Base-by-base conservation (phyloP, 2,888 invertebrate genomes). In the Gisinianus flammeolus region DNA sequence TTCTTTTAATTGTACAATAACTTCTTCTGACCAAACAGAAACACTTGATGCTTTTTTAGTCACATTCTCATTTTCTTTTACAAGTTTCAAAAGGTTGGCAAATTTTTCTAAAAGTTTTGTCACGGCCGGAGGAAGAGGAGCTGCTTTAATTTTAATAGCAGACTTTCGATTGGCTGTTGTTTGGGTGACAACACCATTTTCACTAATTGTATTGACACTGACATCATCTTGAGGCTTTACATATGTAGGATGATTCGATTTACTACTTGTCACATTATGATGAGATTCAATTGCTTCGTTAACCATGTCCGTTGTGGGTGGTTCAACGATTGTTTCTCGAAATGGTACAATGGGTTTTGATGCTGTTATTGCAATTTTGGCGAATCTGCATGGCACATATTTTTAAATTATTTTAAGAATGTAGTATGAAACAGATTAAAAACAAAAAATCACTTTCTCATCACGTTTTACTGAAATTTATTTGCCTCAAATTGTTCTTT, bases 341-440 rank as follows among this genome's bases (percentile, higher is more conserved):
- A 98, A 96, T 6, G 98, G 94, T 0, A 99, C 98, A 85, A 99
- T 98, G 0, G 98, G 98, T 85, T 94, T 92, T 0, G 98, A 98
- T 0, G 95, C 95, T 81, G 92, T 92, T n/a, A 98, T 89, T 71
- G 94, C 93, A 79, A 95, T 91, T 87, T 93, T 93, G 0, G 94
- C 95, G 88, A 95, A 97, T 82, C 91, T 91, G 79, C 89, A 89
- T n/a, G n/a, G n/a, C n/a, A n/a, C n/a, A n/a, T n/a, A 30, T 10
- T 26, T 67, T 28, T 26, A 12, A n/a, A 12, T 8, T 26, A 6
- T 10, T 67, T 67, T 67, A 19, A 24, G n/a, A n/a, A n/a, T n/a
- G n/a, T n/a, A n/a, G n/a, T n/a, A n/a, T n/a, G n/a, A 26, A 12
- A 26, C n/a, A 67, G 26, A 6, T 26, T 26, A 67, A n/a, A 26